Base-by-base conservation (phyloP, 2,113 vertebrate species). In the Pseudorhombus dupliciocellatus region DNA sequence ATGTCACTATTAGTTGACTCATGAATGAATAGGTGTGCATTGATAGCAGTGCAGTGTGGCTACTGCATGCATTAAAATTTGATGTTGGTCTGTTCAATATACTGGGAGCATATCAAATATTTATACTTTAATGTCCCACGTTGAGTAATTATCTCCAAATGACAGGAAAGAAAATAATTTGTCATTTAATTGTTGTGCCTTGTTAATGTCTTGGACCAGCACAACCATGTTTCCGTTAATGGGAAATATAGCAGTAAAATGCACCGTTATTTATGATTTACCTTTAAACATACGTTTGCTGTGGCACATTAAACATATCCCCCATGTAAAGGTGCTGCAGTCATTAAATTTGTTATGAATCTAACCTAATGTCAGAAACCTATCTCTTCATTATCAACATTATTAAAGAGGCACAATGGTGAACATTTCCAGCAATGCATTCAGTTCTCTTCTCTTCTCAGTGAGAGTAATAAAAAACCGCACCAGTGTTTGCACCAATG, bases 101-200 rank as follows among this genome's bases (percentile, higher is more conserved):
- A 51, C 46, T 54, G 55, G 65, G 72, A 74, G 40, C 73, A 10
- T 62, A 92, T 94, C 31, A 91, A 93, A 91, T 92, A 94, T 93
- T 92, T 86, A 93, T 93, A 70, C 77, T 58, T 73, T 87, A 91
- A 90, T 90, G 87, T 62, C 74, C 59, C 37, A 20, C 55, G 80
- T 88, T 88, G 90, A 88, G 88, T 91, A 92, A 94, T 92, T 85
- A 89, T 79, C 71, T 89, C 93, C 90, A 88, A 44, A 44, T 34
- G 87, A 92, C 72, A 37, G 40, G 58, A 70, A 67, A 80, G 37
- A 12, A 89, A 92, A 92, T 81, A 60, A 82, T 82, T 75, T 74
- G 42, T 62, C 31, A 69, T 80, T 78, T 73, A 69, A 84, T 81
- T 87, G 78, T 71, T 69, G 11, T 50, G 21, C 18, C 52, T 59